Base-by-base conservation (phyloP, 2,113 vertebrate species). In the Emydura subglobosa region DNA sequence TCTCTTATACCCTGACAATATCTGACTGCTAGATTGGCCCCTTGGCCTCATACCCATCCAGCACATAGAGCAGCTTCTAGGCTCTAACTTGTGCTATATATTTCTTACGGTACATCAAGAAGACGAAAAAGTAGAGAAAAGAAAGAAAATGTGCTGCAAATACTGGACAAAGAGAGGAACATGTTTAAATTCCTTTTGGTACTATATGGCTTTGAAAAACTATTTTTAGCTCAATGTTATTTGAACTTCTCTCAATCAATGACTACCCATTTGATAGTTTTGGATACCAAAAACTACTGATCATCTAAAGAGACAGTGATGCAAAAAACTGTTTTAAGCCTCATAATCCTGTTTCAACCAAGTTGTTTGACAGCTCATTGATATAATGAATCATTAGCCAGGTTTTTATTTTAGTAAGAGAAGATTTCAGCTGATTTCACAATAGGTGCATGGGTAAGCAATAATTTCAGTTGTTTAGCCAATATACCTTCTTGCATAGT, bases 1-100 rank as follows among this genome's bases (percentile, higher is more conserved):
- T 68, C 92, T 51, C 10, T 88, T 90, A 31, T 54, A 74, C 54
- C 10, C n/a, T 87, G 65, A 84, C 57, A 94, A 9, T 29, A 83
- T 29, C 39, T 96, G 87, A 78, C 87, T 89, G 90, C 90, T 95
- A 61, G 79, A 84, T 80, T 83, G 34, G 65, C 16, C 5, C 31
- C 14, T n/a, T 68, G 34, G 34, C 17, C 14, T 19, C 65, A n/a
- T 68, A 19, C 4, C 65, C 31, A 68, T 39, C 14, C 13, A n/a
- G 3, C 65, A 68, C 6, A 94, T 91, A 92, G 80, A 95, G 91
- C 53, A 89, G 25, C 93, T 95, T 90, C 55, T 57, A 93, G 85
- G 83, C 88, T 96, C 49, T 81, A 93, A 8, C 93, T 95, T 94
- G 57, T 50, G 72, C 89, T 94, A 87, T 83, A 9, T 85, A 1